Conservation (phyloP, 2,888 invertebrate species). For the Volucella inflata region DNA sequence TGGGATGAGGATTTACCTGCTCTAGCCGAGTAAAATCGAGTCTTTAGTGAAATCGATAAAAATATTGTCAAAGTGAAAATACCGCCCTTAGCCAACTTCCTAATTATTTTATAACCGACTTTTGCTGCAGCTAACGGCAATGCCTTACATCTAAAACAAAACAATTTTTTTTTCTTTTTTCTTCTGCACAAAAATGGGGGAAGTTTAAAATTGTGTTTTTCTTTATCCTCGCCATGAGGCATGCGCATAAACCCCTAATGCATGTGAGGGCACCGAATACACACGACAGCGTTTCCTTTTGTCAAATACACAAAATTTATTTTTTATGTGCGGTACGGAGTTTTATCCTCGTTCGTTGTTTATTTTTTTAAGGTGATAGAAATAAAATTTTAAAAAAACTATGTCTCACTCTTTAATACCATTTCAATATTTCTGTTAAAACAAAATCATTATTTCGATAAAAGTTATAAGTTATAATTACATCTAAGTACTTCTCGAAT, state of each 20-base stretch:
- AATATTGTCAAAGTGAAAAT: slow-evolving; percentile 47
- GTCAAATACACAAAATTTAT: slow-evolving; percentile 59
- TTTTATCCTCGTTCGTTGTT: slow-evolving; percentile 23
- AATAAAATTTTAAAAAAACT: not conserved
- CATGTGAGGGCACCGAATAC: slow-evolving; percentile 40
- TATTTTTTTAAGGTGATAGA: slow-evolving; percentile 37
- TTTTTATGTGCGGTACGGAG: slow-evolving; percentile 37
- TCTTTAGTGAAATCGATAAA: slow-evolving; percentile 59
- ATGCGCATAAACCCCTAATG: slow-evolving; percentile 49
- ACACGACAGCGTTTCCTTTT: slow-evolving; percentile 52
- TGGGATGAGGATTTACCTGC: slow-evolving; percentile 44
- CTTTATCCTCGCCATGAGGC: not conserved
- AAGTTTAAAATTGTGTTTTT: slow-evolving; percentile 21
- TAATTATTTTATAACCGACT: not conserved
- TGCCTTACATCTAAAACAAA: slow-evolving; percentile 49
- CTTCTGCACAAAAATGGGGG: slow-evolving; percentile 36
- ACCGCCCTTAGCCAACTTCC: not conserved
- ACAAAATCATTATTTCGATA: slow-evolving; percentile 1
- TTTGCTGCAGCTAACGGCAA: slow-evolving; percentile 32
- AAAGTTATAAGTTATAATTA: not conserved
- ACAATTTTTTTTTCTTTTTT: slow-evolving; percentile 23
- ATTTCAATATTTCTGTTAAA: not conserved
- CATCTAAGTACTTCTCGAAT: not conserved
- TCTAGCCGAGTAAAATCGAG: too few species aligned
- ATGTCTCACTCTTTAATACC: not conserved